Evolutionary conservation across 2,113 vertebrate species (phyloP).

Genomic region (Scatophagus argus): DNA sequence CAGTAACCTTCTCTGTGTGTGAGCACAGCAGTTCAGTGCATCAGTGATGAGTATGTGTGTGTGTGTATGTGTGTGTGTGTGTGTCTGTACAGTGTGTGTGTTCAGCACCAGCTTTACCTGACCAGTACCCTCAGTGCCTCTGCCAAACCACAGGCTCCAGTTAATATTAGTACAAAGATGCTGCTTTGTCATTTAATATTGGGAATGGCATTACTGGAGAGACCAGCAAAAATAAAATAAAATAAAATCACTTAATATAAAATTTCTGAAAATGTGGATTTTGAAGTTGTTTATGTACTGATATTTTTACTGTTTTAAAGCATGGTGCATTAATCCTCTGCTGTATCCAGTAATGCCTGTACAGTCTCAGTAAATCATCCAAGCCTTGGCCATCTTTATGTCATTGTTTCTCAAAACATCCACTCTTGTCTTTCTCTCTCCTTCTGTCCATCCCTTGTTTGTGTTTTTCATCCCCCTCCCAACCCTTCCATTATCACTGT

Average conservation of each 20-base stretch:
- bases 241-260: background rate
- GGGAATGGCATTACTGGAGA: constrained; percentile 87
- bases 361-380: constrained; percentile 82
- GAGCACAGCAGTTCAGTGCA: constrained; percentile 17
- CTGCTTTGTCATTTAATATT: constrained; percentile 82
- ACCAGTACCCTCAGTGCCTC: constrained; percentile 78
- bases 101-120: constrained; percentile 70
- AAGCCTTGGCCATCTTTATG: constrained; percentile 82
- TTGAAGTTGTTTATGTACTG: background rate
- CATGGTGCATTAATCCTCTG: constrained; percentile 15
- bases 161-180: constrained; percentile 74
- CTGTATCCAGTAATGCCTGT: constrained; percentile 87
- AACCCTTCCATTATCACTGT: constrained; percentile 69
- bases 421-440: constrained; percentile 84
- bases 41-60: constrained; percentile 15
- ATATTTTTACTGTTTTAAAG: background rate
- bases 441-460: constrained; percentile 83
- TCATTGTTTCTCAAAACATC: constrained; percentile 86
- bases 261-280: constrained; percentile 3
- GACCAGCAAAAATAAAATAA: constrained; percentile 59
- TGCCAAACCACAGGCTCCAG: constrained; percentile 71
- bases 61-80: constrained; percentile 12
- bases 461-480: constrained; percentile 79
- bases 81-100: constrained; percentile 37
- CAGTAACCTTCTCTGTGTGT: constrained; percentile 18